phyloP scores from a whole-genome alignment of 2,797 vertebrate species.

The Vespertilio murinus region DNA sequence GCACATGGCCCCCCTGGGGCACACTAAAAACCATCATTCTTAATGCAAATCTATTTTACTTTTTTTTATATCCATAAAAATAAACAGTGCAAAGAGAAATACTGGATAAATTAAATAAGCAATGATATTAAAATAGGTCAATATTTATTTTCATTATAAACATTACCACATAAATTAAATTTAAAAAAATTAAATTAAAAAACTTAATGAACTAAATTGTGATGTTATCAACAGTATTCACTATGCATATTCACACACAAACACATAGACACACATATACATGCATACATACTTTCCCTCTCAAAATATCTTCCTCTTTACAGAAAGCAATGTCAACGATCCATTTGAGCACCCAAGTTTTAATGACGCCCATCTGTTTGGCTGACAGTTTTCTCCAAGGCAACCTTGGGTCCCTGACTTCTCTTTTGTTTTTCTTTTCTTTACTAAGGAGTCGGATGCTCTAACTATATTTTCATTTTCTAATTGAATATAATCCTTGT shows the following conservation, averaged over 20 bases:
- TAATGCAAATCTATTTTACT: not conserved
- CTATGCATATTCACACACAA: accelerated
- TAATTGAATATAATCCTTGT: not conserved
- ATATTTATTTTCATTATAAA: not conserved
- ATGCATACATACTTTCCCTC: not conserved
- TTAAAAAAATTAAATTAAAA: not conserved
- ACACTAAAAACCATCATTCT: not conserved
- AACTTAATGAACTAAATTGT: not conserved
- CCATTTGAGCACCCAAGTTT: not conserved
- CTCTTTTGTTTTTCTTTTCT: not conserved
- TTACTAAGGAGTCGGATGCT: not conserved
- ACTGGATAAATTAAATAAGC: not conserved
- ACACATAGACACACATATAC: accelerated
- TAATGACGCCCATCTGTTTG: not conserved
- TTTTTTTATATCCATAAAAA: not conserved
- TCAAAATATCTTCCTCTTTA: not conserved
- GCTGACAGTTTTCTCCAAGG: not conserved
- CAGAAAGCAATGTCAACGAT: not conserved
- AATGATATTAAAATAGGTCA: not conserved
- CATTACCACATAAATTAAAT: not conserved
- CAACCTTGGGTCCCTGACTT: not conserved
- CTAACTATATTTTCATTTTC: not conserved
- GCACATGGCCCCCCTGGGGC: too few species aligned
- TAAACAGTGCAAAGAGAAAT: not conserved
- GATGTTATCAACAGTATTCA: not conserved